Conservation (phyloP, 2,113 vertebrate genomes). For the Eclectus roratus region DNA sequence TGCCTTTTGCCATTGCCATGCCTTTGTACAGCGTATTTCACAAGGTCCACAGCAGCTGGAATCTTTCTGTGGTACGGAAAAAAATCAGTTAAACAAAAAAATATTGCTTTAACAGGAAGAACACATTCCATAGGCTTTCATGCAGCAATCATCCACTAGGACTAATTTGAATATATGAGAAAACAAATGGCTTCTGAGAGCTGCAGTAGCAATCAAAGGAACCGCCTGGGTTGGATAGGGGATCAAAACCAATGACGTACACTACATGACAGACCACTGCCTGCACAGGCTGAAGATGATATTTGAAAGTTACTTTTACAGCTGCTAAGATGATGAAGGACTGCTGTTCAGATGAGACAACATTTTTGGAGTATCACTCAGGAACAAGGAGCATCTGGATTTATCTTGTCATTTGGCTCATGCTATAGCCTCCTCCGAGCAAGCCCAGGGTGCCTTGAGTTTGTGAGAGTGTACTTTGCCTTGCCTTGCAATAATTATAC, state of each 20-base stretch:
- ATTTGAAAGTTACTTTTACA: background rate
- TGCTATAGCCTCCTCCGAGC: background rate
- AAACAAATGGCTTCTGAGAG: background rate
- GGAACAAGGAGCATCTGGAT: background rate
- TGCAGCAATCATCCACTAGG: background rate
- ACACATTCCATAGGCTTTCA: background rate
- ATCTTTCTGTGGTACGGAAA: background rate
- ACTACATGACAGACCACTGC: accelerated
- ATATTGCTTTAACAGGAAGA: background rate
- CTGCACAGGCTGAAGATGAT: background rate
- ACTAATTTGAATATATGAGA: background rate
- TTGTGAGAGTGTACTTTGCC: background rate
- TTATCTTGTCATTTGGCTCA: background rate
- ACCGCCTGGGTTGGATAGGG: background rate
- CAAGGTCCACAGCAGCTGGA: background rate
- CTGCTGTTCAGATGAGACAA: background rate
- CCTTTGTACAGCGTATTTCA: background rate
- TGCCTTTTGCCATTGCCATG: background rate
- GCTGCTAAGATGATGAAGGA: background rate
- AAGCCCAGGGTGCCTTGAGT: background rate
- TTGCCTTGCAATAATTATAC: background rate
- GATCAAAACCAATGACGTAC: accelerated
- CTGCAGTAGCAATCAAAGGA: background rate
- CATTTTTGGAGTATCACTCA: background rate
- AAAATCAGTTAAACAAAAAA: background rate